Evolutionary conservation across 1,140 invertebrate species (phyloP).

Genomic region (Eriosoma lanigerum): DNA sequence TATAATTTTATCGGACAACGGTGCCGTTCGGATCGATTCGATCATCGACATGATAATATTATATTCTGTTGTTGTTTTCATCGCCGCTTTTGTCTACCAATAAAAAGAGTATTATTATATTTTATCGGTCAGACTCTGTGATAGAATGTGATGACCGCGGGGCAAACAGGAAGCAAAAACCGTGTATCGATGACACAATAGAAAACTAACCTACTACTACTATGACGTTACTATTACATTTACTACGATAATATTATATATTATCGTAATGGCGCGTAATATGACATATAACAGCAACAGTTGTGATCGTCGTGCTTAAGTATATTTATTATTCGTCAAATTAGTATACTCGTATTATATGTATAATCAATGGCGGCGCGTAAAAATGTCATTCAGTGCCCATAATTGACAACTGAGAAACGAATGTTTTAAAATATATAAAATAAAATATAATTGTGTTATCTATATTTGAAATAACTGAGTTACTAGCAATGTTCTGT

Average conservation of each 20-base stretch:
- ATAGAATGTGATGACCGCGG: slow-evolving; percentile 11
- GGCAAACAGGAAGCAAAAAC: slow-evolving; percentile 9
- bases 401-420: no score
- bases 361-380: no score
- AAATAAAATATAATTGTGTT: no score
- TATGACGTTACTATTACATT: neutral
- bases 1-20: neutral
- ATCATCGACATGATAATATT: neutral
- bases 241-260: neutral
- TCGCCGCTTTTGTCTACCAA: no score
- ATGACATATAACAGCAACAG: neutral
- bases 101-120: neutral
- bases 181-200: slow-evolving; percentile 22
- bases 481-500: no score
- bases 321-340: no score
- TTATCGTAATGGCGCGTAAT: neutral
- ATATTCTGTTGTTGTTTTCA: neutral
- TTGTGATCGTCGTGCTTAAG: neutral
- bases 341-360: no score
- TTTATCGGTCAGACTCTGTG: neutral
- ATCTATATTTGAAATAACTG: no score
- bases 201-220: slow-evolving; percentile 6
- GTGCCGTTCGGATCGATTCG: neutral
- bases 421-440: no score
- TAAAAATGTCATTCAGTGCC: no score